Evolutionary conservation across 2,113 vertebrate species (phyloP).

Genomic region (Heteronetta atricapilla): DNA sequence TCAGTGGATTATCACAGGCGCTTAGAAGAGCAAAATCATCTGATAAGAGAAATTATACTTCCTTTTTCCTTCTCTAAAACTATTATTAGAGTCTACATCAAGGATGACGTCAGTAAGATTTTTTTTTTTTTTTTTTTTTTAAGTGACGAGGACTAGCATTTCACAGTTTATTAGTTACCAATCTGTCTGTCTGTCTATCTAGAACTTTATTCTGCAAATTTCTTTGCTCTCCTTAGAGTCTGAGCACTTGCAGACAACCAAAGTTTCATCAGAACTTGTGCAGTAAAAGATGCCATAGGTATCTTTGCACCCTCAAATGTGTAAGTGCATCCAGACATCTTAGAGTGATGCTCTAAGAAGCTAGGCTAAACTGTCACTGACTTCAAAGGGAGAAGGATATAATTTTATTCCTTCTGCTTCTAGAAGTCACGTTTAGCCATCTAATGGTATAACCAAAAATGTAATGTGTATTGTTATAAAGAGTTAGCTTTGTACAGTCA

Average conservation of each 20-base stretch:
- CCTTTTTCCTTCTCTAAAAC: neutral
- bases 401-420: neutral
- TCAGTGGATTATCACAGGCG: neutral
- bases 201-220: neutral
- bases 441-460: neutral
- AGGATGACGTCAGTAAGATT: neutral
- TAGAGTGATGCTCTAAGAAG: neutral
- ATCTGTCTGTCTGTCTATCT: neutral
- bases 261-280: neutral
- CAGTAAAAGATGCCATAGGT: neutral
- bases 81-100: neutral
- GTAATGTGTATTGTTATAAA: neutral
- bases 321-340: neutral
- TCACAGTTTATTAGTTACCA: neutral
- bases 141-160: fast-evolving
- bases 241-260: neutral
- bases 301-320: neutral
- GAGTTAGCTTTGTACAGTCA: neutral
- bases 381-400: neutral
- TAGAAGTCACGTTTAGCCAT: neutral
- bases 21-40: neutral
- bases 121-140: neutral
- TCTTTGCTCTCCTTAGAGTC: neutral
- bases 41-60: neutral
- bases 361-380: neutral